Conservation (phyloP, 92 coral and sea anemone genomes). For the Siderastrea radians region DNA sequence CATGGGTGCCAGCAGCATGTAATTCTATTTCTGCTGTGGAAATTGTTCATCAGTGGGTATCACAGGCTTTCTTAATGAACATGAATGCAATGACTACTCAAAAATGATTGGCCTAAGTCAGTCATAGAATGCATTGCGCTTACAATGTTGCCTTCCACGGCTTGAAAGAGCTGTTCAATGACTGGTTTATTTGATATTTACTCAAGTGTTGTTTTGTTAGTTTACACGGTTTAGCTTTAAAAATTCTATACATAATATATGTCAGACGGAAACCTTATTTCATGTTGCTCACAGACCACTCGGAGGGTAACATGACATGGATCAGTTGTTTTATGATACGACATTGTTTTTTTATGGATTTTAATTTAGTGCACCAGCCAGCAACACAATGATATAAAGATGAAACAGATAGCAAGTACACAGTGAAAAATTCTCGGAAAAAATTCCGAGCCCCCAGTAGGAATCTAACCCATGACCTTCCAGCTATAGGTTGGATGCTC, state of each 20-base stretch:
- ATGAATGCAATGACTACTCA: constrained; percentile 67
- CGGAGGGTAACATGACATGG: constrained; percentile 6
- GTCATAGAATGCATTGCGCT: constrained; percentile 13
- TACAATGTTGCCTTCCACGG: not conserved
- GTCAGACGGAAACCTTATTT: not conserved
- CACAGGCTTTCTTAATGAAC: constrained; percentile 37
- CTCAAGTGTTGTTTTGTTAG: not conserved
- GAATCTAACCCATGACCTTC: too few species aligned
- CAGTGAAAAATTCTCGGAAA: too few species aligned
- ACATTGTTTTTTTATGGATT: not conserved
- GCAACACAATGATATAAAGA: too few species aligned
- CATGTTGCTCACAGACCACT: constrained; percentile 1
- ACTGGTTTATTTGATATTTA: constrained; percentile 8
- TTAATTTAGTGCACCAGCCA: too few species aligned
- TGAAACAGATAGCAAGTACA: too few species aligned
- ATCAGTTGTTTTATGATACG: not conserved
- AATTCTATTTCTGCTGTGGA: constrained; percentile 59
- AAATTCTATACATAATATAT: not conserved
- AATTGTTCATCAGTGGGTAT: constrained; percentile 62
- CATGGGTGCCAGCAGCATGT: constrained; percentile 46
- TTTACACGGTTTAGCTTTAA: too few species aligned
- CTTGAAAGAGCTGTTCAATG: constrained; percentile 17
- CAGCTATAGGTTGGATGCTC: too few species aligned
- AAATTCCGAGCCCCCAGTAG: too few species aligned
- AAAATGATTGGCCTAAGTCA: constrained; percentile 45